Conservation (phyloP, 2,888 invertebrate genomes). For the Acleris holmiana region DNA sequence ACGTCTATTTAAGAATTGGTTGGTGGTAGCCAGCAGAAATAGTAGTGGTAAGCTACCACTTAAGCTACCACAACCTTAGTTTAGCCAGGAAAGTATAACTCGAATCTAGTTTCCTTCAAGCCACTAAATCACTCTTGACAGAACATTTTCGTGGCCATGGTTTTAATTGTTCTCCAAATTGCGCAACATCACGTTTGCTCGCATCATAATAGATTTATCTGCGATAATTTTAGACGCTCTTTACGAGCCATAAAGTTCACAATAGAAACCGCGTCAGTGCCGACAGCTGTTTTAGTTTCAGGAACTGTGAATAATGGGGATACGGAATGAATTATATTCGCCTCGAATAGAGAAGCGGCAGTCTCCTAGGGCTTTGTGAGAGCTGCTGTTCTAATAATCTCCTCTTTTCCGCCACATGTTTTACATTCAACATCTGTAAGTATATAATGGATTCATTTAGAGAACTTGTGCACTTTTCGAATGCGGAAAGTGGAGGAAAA, state of each 20-base stretch:
- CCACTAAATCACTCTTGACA: not conserved
- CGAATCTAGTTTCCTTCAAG: not conserved
- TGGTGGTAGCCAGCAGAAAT: too few species aligned
- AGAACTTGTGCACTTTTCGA: too few species aligned
- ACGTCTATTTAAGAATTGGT: too few species aligned
- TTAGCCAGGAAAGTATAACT: too few species aligned
- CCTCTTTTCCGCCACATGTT: too few species aligned
- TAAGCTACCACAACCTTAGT: too few species aligned
- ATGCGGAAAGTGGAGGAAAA: too few species aligned
- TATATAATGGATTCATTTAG: too few species aligned
- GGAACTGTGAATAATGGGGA: constrained; percentile 53
- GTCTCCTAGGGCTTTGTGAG: not conserved
- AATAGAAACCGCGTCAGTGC: constrained; percentile 60
- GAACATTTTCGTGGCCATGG: not conserved
- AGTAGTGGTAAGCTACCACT: too few species aligned
- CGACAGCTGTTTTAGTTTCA: constrained; percentile 59
- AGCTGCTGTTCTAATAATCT: not conserved
- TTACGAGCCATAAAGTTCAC: constrained; percentile 70
- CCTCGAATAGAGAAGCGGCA: constrained; percentile 37
- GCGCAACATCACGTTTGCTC: constrained; percentile 19
- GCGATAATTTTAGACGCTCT: constrained; percentile 58
- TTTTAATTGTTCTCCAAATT: constrained; percentile 20
- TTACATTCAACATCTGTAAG: too few species aligned
- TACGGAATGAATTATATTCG: constrained; percentile 36
- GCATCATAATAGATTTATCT: constrained; percentile 32